Evolutionary conservation across 2,113 vertebrate species (phyloP), one percentile per base, ranked within the genome.

Genomic region (Colistium nudipinnis): DNA sequence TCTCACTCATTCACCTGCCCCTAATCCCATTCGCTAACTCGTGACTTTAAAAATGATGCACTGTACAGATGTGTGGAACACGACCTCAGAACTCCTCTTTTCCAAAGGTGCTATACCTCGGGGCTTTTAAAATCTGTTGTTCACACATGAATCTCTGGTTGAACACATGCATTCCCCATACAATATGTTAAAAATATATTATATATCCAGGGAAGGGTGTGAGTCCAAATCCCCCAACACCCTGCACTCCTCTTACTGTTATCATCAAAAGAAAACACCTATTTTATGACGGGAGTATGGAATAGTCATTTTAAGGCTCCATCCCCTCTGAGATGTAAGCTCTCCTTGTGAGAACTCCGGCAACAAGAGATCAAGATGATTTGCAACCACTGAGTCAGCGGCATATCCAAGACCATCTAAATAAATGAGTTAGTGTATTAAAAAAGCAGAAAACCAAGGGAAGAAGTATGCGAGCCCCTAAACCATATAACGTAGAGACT

Each of bases 241-340:
- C 43, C 30, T 2, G 52, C 45, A 41, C 39, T 66, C 16, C 38
- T 66, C 20, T 74, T 71, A 79, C 68, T 38, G 1, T 48, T 16
- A 51, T 39, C 51, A 83, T 85, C 66, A 82, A 82, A 81, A 70
- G 59, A 81, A 81, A 79, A 62, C 61, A 63, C 30, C 16, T 43
- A 31, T 78, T 79, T 78, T 33, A 65, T 36, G 30, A 62, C 8
- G 13, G n/a, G 22, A 22, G 47, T 35, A 51, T 76, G 69, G 70
- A 81, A 78, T 45, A 51, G 35, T 62, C 48, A 72, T 73, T 80
- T 72, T 49, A 27, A 64, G 61, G 60, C 54, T 62, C 48, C 33
- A 38, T 70, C 17, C 36, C 39, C 24, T 55, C 38, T 70, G 31
- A 54, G 38, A 78, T 33, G 12, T 39, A 38, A 68, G 55, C 28